Percentiles rank a stretch among this genome's conserved stretches.
Evolutionary conservation across 92 coral and sea anemone species (phyloP).

Genomic region (Palythoa grandiflora): DNA sequence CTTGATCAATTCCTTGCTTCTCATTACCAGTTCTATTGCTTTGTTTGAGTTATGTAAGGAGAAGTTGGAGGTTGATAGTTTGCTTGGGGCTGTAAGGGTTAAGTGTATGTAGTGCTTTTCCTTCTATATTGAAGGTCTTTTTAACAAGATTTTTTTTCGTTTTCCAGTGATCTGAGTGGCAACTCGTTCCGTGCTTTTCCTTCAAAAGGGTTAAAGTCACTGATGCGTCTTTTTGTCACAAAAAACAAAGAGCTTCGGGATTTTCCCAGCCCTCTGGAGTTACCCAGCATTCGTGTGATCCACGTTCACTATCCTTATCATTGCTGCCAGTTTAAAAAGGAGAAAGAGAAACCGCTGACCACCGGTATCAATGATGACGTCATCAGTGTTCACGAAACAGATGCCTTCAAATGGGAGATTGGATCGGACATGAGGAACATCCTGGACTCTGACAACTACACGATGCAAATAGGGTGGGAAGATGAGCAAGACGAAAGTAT

Average conservation of each 20-base stretch:
- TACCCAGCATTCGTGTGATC: slow-evolving; percentile 67
- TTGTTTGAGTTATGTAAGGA: too few species aligned
- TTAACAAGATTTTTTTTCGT: neutral
- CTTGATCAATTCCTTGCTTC: neutral
- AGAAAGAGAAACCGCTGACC: slow-evolving; percentile 33
- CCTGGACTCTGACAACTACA: slow-evolving; percentile 8
- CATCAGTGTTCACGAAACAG: neutral
- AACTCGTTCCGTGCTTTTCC: slow-evolving; percentile 81
- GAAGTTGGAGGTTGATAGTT: too few species aligned
- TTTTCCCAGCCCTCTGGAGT: slow-evolving; percentile 62
- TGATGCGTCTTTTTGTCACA: slow-evolving; percentile 58
- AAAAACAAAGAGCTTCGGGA: slow-evolving; percentile 78
- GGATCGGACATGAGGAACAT: slow-evolving; percentile 1
- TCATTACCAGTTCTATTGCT: too few species aligned
- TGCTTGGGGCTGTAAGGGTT: too few species aligned
- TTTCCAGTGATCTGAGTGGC: slow-evolving; percentile 78
- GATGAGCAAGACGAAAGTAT: slow-evolving; percentile 46
- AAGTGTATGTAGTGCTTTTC: too few species aligned
- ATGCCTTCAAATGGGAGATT: neutral
- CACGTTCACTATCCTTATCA: slow-evolving; percentile 88
- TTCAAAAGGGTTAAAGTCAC: slow-evolving; percentile 67
- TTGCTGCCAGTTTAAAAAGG: slow-evolving; percentile 81
- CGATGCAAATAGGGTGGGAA: neutral
- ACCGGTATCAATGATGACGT: slow-evolving; percentile 2
- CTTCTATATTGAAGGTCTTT: neutral